phyloP scores from a whole-genome alignment of 2,113 vertebrate species.

The Micromys minutus region DNA sequence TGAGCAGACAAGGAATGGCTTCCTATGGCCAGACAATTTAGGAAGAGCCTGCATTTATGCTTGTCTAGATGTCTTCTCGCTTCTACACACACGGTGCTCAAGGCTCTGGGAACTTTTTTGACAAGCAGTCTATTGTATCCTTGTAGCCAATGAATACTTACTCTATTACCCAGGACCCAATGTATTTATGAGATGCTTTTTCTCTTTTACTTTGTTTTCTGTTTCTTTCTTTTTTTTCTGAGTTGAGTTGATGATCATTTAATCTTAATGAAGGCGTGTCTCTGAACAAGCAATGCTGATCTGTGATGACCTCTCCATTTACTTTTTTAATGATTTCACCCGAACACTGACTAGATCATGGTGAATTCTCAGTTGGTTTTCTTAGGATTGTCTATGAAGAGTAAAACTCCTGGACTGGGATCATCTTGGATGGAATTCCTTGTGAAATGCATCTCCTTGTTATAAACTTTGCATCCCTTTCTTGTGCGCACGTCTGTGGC shows the following conservation, averaged over 20 bases:
- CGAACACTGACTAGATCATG: background rate
- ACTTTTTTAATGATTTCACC: conserved; percentile 44
- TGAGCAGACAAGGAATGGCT: background rate
- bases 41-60: background rate
- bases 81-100: background rate
- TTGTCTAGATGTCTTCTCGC: background rate
- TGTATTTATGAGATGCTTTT: background rate
- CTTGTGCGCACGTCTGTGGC: background rate
- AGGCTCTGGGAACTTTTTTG: background rate
- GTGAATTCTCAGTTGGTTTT: conserved; percentile 29
- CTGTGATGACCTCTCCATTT: background rate
- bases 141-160: background rate
- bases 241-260: conserved; percentile 33
- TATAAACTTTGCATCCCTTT: background rate
- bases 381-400: conserved; percentile 48
- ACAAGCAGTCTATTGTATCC: background rate
- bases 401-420: background rate
- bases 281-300: background rate
- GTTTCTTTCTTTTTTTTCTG: background rate
- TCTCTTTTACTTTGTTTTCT: background rate
- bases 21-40: background rate
- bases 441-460: conserved; percentile 9
- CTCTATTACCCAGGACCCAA: background rate
- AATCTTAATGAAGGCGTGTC: conserved; percentile 28
- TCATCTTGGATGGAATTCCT: background rate